phyloP scores from a whole-genome alignment of 2,888 invertebrate species.

The Ectemnius lituratus region DNA sequence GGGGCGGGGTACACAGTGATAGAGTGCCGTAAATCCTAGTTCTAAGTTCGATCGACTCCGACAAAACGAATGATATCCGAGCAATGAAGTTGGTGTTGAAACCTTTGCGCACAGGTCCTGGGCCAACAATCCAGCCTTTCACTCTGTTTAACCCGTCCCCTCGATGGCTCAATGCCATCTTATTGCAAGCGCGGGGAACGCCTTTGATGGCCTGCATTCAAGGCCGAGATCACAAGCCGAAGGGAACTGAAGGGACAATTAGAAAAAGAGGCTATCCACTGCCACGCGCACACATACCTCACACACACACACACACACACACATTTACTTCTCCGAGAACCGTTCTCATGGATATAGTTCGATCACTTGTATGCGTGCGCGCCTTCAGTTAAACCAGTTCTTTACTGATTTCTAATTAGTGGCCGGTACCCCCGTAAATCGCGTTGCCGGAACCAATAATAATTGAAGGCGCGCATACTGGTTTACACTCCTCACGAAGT shows the following conservation, averaged over 20 bases:
- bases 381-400: not conserved
- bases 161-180: conserved; percentile 46
- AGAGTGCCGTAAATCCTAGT: conserved; percentile 12
- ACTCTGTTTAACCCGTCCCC: conserved; percentile 41
- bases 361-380: not conserved
- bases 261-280: no score
- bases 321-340: no score
- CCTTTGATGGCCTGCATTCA: conserved; percentile 41
- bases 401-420: not conserved
- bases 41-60: conserved; percentile 18
- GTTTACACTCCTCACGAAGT: no score
- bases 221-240: conserved; percentile 27
- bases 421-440: no score
- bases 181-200: conserved; percentile 25
- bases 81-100: conserved; percentile 50
- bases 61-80: conserved; percentile 30
- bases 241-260: not conserved
- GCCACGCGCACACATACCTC: no score
- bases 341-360: not conserved
- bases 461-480: no score
- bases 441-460: no score
- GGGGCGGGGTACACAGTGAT: conserved; percentile 7
- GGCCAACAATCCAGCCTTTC: conserved; percentile 60
- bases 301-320: no score
- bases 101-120: conserved; percentile 53